Evolutionary conservation across 1,140 invertebrate species (phyloP), one percentile per base, ranked within the genome.

Genomic region (Heliconius himera): DNA sequence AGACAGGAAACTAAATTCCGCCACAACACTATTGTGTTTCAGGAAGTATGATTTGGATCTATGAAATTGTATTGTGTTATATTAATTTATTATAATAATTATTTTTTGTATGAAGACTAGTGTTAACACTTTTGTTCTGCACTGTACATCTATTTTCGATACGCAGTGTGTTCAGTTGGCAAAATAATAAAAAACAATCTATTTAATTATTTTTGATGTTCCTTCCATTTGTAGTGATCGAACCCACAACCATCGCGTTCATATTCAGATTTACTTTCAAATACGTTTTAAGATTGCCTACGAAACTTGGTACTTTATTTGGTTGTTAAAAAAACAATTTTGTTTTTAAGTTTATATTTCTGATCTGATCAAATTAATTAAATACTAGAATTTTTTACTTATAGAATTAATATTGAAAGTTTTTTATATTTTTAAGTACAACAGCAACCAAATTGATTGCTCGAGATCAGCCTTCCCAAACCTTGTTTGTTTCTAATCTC

Each of bases 1-100:
- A 79, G 72, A 80, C 83, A 86, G 88, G 85, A 90, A 88, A 79
- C 83, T 77, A 38, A 74, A 73, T 78, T 70, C 82, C 80, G 73
- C 76, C 80, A 86, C 88, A 87, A 88, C 88, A 87, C 87, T 88
- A 90, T 90, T 87, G 81, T 83, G 11, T 66, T 66, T 81, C 87
- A 82, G 85, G 84, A 86, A 85, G 78, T 81, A 51, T 80, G 49
- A 76, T 56, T 70, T n/a, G 76, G 56, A 66, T 22, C 26, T 66
- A 22, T 66, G 22, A 13, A 66, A 66, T n/a, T 16, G 9, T 29
- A 66, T 26, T 66, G 13, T 0, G 26, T 66, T 66, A 66, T 5
- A 13, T 16, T 66, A 26, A 29, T 66, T 26, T 66, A 29, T 0
- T 66, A 26, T 66, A 13, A 66, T 2, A 46, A 46, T 46, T 46